Conservation (phyloP, 2,797 vertebrate genomes). For the Poeciliopsis paucimaculata region DNA sequence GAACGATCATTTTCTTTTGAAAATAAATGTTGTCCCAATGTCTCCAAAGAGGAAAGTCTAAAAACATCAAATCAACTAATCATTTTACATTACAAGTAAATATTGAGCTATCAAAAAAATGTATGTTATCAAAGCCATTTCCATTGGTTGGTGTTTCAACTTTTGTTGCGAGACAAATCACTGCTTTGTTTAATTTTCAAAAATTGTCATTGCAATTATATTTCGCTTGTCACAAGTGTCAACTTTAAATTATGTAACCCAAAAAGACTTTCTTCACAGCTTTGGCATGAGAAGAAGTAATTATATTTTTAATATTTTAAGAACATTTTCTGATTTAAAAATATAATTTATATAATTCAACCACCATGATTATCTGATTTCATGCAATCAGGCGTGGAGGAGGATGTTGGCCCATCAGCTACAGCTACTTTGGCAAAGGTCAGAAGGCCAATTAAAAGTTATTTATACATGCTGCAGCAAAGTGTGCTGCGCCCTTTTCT, state of each 20-base stretch:
- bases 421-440: constrained; percentile 47
- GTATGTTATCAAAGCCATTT: background rate
- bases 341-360: background rate
- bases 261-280: background rate
- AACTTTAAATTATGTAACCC: background rate
- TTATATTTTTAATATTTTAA: background rate
- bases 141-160: background rate
- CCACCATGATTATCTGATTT: background rate
- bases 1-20: background rate
- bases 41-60: background rate
- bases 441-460: constrained; percentile 46
- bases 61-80: background rate
- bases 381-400: constrained; percentile 9
- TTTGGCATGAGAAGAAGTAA: background rate
- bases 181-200: background rate
- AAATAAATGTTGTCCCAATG: background rate
- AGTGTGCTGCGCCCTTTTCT: constrained; percentile 18
- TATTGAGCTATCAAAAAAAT: background rate
- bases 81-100: background rate
- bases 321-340: background rate
- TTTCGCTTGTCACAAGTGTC: background rate
- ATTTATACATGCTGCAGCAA: constrained; percentile 30
- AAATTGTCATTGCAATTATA: background rate
- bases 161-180: background rate
- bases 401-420: constrained; percentile 12